Percentiles rank a stretch among this genome's conserved stretches.
phyloP scores from a whole-genome alignment of 2,888 invertebrate species.

The Patella ulyssiponensis region DNA sequence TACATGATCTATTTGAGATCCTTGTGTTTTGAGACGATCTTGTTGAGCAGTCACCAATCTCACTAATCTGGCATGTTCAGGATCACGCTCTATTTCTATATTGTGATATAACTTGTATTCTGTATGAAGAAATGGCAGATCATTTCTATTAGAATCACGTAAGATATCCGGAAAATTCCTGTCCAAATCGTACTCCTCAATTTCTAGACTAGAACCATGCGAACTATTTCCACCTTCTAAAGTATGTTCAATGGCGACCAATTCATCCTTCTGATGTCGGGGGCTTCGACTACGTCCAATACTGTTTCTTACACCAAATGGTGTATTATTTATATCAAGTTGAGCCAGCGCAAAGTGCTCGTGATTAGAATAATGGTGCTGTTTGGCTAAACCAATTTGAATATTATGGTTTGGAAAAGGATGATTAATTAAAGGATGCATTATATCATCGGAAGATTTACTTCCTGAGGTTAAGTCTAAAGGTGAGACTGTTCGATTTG shows the following conservation, averaged over 20 bases:
- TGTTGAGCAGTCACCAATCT: slow-evolving; percentile 91
- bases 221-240: slow-evolving; percentile 17
- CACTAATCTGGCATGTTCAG: slow-evolving; percentile 75
- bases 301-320: slow-evolving; percentile 1
- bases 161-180: slow-evolving; percentile 69
- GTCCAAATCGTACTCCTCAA: slow-evolving; percentile 65
- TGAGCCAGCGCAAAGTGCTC: background rate
- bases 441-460: no score
- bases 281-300: background rate
- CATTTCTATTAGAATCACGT: slow-evolving; percentile 38
- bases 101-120: slow-evolving; percentile 36
- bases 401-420: no score
- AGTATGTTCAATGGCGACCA: slow-evolving; percentile 16
- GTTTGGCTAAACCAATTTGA: no score
- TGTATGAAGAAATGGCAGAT: slow-evolving; percentile 15
- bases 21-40: slow-evolving; percentile 90
- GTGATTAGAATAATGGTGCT: background rate
- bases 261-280: background rate
- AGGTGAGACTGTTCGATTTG: background rate
- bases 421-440: no score
- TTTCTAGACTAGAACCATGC: slow-evolving; percentile 45
- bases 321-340: background rate
- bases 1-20: slow-evolving; percentile 88
- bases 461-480: no score
- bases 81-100: slow-evolving; percentile 42